Evolutionary conservation across 2,797 vertebrate species (phyloP), one percentile per base, ranked within the genome.

Genomic region (Serranus cabrilla): DNA sequence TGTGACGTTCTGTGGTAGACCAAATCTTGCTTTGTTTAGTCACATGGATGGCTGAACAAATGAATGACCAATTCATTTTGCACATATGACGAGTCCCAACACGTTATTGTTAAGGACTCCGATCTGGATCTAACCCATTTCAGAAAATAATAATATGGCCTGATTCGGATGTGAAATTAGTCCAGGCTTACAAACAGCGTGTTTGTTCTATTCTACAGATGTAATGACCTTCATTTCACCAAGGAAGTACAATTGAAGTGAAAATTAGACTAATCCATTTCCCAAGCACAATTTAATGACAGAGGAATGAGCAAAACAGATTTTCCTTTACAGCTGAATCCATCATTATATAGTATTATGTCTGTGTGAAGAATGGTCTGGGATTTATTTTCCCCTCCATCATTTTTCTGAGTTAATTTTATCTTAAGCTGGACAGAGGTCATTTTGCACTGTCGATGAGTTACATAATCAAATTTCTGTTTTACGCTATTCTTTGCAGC

Each of bases 331-430:
- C 64, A 78, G 62, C 9, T 73, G 60, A 81, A 87, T 84, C 67
- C 43, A 70, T 91, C 72, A 85, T 74, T 70, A 69, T 55, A 49
- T 66, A 55, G 51, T 45, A 67, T 85, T 71, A 81, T 43, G 55
- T 80, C 81, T 62, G 23, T 39, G 58, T 81, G 78, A 90, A 57
- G 51, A 85, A 84, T 78, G 63, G 70, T 47, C 55, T 31, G 63
- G 77, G 69, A 78, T 76, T 66, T 78, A 66, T 65, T 83, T 47
- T 12, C 39, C 56, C 50, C 18, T 34, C 42, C 40, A 31, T 83
- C 72, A 67, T 92, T 85, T 66, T 82, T 88, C 81, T 52, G 71
- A 80, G 74, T 78, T 87, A 72, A 87, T 89, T 86, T 84, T 82
- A 91, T 88, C 83, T 87, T 71, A 70, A 85, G 50, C 65, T 59